These are phyloP conservation scores for Nemurella pictetii DNA, from an alignment of 2,888 invertebrate genomes.

Conservation along the genomic window DNA sequence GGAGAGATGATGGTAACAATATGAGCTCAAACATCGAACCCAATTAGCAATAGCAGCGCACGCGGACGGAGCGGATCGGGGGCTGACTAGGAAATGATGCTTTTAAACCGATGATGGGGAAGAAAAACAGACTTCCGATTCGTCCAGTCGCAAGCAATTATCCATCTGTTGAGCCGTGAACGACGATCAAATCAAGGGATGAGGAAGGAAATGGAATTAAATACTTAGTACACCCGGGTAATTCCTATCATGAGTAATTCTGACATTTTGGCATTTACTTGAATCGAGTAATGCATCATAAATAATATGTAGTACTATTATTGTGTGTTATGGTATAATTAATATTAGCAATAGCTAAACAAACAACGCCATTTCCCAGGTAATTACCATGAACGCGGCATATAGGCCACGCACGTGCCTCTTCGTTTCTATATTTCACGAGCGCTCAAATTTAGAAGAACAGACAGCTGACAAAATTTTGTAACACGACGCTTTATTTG, in stretches of 20 bases:
- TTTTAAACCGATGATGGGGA: background rate
- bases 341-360: too few species aligned
- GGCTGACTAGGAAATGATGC: background rate
- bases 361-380: too few species aligned
- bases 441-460: background rate
- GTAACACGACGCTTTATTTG: background rate
- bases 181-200: too few species aligned
- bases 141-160: background rate
- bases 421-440: background rate
- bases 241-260: too few species aligned
- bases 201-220: too few species aligned
- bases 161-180: background rate
- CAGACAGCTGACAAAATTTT: conserved; percentile 18
- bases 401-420: background rate
- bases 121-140: background rate
- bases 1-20: background rate
- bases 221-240: too few species aligned
- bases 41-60: background rate
- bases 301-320: too few species aligned
- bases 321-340: too few species aligned
- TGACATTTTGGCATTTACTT: too few species aligned
- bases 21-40: background rate
- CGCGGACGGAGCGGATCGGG: background rate
- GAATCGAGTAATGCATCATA: too few species aligned
- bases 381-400: background rate